A percentile compares a stretch with the other conserved stretches of the same genome.
Evolutionary conservation across 53 echinoderm and acorn worm species (phyloP).

Genomic region (Actinopyga echinites): DNA sequence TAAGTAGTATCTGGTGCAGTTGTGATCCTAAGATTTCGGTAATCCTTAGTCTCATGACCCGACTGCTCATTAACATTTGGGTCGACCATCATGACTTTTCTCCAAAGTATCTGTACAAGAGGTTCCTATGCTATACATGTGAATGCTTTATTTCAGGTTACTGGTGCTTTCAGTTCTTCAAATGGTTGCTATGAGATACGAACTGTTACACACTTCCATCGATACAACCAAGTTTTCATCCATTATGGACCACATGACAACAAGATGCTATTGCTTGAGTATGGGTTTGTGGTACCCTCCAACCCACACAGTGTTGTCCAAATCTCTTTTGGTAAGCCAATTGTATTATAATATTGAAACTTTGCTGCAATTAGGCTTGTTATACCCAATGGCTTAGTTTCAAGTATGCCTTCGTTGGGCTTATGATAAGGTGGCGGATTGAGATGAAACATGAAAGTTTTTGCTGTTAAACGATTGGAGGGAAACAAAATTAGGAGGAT

Average conservation of each 20-base stretch:
- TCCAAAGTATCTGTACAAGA: too few relatives aligned
- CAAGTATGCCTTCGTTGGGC: too few relatives aligned
- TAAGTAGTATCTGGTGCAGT: too few relatives aligned
- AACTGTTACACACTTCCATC: conserved; percentile 55
- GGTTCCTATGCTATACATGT: too few relatives aligned
- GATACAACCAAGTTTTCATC: conserved; percentile 85
- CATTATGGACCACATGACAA: conserved; percentile 93
- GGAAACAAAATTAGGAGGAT: too few relatives aligned
- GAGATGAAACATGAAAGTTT: too few relatives aligned
- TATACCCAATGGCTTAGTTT: too few relatives aligned
- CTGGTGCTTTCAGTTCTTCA: conserved; percentile 56
- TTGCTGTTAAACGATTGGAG: too few relatives aligned
- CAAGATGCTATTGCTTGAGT: conserved; percentile 68
- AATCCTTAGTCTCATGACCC: neutral
- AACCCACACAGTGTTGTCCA: conserved; percentile 69
- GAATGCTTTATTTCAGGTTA: conserved; percentile 43
- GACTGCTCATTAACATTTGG: too few relatives aligned
- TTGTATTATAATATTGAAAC: neutral
- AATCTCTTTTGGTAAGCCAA: conserved; percentile 64
- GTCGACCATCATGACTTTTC: too few relatives aligned
- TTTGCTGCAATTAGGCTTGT: neutral
- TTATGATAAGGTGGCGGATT: too few relatives aligned
- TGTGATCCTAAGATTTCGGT: too few relatives aligned
- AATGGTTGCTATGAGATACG: conserved; percentile 66
- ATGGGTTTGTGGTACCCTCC: conserved; percentile 77